Conservation (phyloP, 2,888 invertebrate species). For the Thymelicus lineola region DNA sequence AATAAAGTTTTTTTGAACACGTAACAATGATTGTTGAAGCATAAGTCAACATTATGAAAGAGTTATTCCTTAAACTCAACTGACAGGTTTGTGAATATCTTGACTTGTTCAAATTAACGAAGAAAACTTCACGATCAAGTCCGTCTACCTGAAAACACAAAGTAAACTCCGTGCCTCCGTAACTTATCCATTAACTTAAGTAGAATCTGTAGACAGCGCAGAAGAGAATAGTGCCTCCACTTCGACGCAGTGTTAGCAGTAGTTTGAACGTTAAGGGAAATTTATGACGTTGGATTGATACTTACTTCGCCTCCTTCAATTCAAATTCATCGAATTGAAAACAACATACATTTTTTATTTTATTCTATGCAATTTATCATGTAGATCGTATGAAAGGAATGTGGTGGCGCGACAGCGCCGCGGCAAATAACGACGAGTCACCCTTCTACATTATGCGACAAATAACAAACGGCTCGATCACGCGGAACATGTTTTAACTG, state of each 20-base stretch:
- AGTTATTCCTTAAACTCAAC: constrained; percentile 66
- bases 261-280: constrained; percentile 73
- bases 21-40: constrained; percentile 44
- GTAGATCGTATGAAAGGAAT: constrained; percentile 50
- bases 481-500: constrained; percentile 49
- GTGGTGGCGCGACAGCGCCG: constrained; percentile 48
- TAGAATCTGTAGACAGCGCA: constrained; percentile 83
- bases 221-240: constrained; percentile 68
- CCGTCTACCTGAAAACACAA: constrained; percentile 84
- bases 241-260: constrained; percentile 59
- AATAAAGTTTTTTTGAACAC: background rate
- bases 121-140: constrained; percentile 83
- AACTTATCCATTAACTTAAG: constrained; percentile 85
- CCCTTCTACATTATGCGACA: constrained; percentile 57
- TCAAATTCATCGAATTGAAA: constrained; percentile 42
- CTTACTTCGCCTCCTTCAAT: constrained; percentile 51
- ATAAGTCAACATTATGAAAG: constrained; percentile 49
- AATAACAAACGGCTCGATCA: constrained; percentile 54
- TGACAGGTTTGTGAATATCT: constrained; percentile 75
- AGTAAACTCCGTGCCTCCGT: constrained; percentile 82
- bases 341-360: constrained; percentile 42
- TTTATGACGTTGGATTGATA: constrained; percentile 74
- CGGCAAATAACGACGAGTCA: constrained; percentile 57
- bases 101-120: constrained; percentile 82
- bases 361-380: constrained; percentile 50